phyloP scores from a whole-genome alignment of 2,797 vertebrate species.

The Buceros bicornis region DNA sequence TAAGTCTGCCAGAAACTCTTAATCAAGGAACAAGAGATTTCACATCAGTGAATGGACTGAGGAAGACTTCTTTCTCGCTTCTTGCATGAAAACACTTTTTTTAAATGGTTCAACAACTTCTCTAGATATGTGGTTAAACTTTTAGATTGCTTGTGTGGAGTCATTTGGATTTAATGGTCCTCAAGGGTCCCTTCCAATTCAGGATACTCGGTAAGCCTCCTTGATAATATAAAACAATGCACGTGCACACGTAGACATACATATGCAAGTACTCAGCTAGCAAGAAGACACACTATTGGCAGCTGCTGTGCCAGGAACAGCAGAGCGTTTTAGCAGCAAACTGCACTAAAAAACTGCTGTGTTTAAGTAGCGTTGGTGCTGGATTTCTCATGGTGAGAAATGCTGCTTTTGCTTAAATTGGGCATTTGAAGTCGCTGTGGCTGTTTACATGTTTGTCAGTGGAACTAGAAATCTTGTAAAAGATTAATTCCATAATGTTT shows the following conservation, averaged over 20 bases:
- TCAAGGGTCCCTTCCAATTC: neutral
- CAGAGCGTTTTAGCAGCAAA: neutral
- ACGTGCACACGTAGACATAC: too few species aligned
- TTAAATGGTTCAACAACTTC: neutral
- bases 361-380: neutral
- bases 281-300: neutral
- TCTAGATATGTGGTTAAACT: neutral
- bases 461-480: neutral
- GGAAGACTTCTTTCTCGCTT: neutral
- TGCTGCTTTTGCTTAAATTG: neutral
- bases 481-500: neutral
- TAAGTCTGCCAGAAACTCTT: neutral
- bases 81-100: neutral
- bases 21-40: neutral
- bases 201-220: neutral
- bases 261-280: accelerated
- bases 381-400: neutral
- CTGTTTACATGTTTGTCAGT: neutral
- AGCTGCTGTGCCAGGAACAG: neutral
- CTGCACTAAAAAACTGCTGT: neutral
- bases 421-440: neutral
- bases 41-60: neutral
- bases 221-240: neutral
- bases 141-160: neutral
- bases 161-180: neutral